Base-by-base conservation (phyloP, 2,797 vertebrate genomes). In the Enteromius treurensis region DNA sequence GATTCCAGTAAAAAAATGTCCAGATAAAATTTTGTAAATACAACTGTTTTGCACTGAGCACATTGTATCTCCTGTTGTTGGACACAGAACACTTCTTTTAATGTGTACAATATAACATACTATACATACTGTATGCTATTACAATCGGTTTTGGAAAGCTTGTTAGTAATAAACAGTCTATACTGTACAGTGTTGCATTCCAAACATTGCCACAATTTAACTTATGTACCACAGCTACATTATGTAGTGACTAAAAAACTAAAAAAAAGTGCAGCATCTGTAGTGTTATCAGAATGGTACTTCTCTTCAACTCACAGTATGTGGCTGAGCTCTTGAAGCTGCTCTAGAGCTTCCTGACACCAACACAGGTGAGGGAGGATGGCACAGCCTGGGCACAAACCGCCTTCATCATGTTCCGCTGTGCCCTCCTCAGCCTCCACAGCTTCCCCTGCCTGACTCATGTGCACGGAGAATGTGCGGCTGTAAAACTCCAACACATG, bases 401-500 rank as follows among this genome's bases (percentile, higher is more conserved):
- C 49, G 0, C 69, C 89, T 9, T 89, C 86, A 1, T 91, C 89
- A 0, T 84, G 65, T 9, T 86, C 90, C 0, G 84, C 88, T 0
- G 80, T 83, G 2, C 77, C 86, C 4, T 89, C 87, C 29, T 65
- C 84, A 65, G 89, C 88, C 55, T 93, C 93, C 64, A 83, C 91
- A 69, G 84, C 90, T 0, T 0, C 90, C 67, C 93, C 94, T 14
- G 95, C 92, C 86, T 88, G 95, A 87, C 88, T 92, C 96, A 98
- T 98, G 74, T 98, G 97, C 75, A 98, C 97, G 4, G 95, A 95
- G 92, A 99, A 96, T 0, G 96, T 97, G 82, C 97, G 93, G 87
- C 95, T 96, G 86, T 99, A 99, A 71, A 99, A 97, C 85, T 95
- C 96, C 87, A 96, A 95, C 84, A 98, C 94, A 73, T 95, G 94